Base-by-base conservation (phyloP, 1,140 invertebrate genomes). In the Philopotamus ludificatus region DNA sequence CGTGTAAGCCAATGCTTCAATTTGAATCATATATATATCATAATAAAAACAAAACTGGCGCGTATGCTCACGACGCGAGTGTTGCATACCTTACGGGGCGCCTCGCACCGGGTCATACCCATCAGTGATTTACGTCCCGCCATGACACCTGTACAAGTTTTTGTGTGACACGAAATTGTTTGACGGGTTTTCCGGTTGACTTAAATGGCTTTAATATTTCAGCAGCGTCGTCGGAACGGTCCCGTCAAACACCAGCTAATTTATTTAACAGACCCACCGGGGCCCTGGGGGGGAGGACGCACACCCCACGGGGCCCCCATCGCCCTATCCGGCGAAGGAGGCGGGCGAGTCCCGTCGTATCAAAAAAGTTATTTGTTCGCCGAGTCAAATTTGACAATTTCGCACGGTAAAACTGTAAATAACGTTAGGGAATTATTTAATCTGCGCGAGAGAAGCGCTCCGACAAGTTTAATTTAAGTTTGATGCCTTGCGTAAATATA, bases 381-480 rank as follows among this genome's bases (percentile, higher is more conserved):
- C 44, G 44, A 47, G 4, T 15, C 44, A 47, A 20, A 47, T 47
- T 47, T 47, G 44, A 47, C 44, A 47, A 47, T 47, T 20, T 47
- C 44, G 8, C 4, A 47, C 10, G 4, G 44, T n/a, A 47, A 47
- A 47, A 47, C 44, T 47, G 44, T 47, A 47, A 47, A 47, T 47
- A 47, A 47, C 44, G 44, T 47, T 47, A 47, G 44, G 44, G 44
- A 47, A 47, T 47, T 47, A 47, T 47, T 47, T 47, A 47, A 47
- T 47, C 44, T 20, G 4, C 44, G 18, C 44, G 44, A 20, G 10
- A 20, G 10, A 47, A 8, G 10, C 44, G n/a, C n/a, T n/a, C 44
- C 18, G 44, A 47, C 44, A 47, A 47, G 3, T 47, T 47, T 47
- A 47, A 47, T 47, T 47, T 47, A 20, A 12, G 44, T 47, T 47